Conservation (phyloP, 2,888 invertebrate genomes). For the Yponomeuta evonymella region DNA sequence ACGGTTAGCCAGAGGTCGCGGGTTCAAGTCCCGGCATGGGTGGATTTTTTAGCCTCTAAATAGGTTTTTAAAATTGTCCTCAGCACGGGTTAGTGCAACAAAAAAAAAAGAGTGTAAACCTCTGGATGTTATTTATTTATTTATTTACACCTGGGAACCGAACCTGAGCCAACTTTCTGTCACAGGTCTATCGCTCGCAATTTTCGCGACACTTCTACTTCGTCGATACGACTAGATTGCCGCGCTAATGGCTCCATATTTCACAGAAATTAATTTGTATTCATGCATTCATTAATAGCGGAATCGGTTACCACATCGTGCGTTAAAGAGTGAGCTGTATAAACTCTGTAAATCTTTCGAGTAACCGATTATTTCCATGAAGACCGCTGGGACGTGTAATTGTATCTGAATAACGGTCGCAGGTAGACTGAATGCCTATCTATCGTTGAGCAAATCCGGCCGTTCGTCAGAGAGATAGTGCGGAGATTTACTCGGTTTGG, state of each 20-base stretch:
- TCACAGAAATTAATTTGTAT: slow-evolving; percentile 7
- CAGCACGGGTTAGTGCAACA: no score
- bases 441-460: not conserved
- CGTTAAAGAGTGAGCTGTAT: not conserved
- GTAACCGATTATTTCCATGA: not conserved
- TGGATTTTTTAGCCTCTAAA: no score
- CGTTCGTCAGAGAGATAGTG: not conserved
- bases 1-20: no score
- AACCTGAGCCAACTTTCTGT: no score
- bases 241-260: slow-evolving; percentile 8
- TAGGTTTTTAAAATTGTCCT: no score
- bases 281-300: slow-evolving; percentile 8
- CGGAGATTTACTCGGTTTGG: no score
- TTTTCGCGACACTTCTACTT: not conserved
- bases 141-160: no score
- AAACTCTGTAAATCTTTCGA: not conserved
- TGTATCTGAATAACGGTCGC: not conserved
- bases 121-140: no score
- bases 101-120: no score
- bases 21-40: no score
- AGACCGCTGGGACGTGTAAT: not conserved
- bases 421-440: not conserved
- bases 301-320: slow-evolving; percentile 2
- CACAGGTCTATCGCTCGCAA: not conserved
- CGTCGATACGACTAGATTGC: not conserved